Evolutionary conservation across 2,113 vertebrate species (phyloP).

Genomic region (Engystomops pustulosus): DNA sequence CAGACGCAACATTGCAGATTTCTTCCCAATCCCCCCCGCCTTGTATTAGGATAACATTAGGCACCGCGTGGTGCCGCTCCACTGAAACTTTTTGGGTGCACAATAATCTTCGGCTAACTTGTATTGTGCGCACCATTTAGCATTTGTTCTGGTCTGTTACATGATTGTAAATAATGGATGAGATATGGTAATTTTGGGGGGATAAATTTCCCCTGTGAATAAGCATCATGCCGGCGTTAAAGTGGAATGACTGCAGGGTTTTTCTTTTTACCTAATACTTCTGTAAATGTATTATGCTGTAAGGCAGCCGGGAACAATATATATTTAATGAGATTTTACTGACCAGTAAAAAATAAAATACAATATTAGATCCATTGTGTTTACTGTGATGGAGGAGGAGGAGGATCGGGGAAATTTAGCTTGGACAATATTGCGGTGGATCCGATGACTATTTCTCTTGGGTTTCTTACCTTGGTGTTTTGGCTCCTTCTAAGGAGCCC

Average conservation of each 20-base stretch:
- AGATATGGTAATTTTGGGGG: neutral
- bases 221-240: neutral
- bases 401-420: too few relatives aligned
- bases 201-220: neutral
- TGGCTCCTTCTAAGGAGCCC: too few relatives aligned
- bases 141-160: conserved; percentile 2
- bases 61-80: neutral
- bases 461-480: too few relatives aligned
- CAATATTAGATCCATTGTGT: too few relatives aligned
- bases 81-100: neutral
- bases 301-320: too few relatives aligned
- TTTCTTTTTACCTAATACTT: neutral
- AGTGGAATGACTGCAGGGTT: neutral
- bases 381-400: too few relatives aligned
- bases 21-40: too few relatives aligned
- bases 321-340: too few relatives aligned
- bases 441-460: too few relatives aligned
- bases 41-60: neutral
- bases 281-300: neutral
- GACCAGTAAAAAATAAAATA: neutral
- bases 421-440: too few relatives aligned
- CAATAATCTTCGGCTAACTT: neutral
- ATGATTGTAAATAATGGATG: conserved; percentile 26
- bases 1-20: too few relatives aligned
- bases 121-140: neutral